Evolutionary conservation across 1,140 invertebrate species (phyloP).

Genomic region (Drosophila mojavensis): DNA sequence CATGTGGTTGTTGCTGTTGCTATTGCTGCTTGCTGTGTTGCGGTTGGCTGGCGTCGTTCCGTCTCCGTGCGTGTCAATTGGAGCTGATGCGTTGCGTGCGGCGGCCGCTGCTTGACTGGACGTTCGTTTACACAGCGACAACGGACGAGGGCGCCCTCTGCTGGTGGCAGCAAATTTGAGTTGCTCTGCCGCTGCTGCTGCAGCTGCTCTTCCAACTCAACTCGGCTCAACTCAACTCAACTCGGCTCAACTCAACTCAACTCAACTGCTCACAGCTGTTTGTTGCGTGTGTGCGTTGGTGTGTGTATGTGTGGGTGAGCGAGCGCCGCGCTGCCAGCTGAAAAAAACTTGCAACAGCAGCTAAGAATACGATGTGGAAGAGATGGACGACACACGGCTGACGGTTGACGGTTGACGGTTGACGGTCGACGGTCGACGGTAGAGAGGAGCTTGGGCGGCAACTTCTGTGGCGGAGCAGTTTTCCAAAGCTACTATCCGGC

Average conservation of each 20-base stretch:
- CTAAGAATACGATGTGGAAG: slow-evolving; percentile 24
- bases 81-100: slow-evolving; percentile 58
- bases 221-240: slow-evolving; percentile 2
- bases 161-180: neutral
- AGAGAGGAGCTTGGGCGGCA: slow-evolving; percentile 54
- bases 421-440: slow-evolving; percentile 32
- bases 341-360: slow-evolving; percentile 24
- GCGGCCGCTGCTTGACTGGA: slow-evolving; percentile 56
- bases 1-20: slow-evolving; percentile 18
- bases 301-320: slow-evolving; percentile 36
- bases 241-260: slow-evolving; percentile 9
- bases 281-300: slow-evolving; percentile 16
- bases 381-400: slow-evolving; percentile 38
- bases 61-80: slow-evolving; percentile 35
- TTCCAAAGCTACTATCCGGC: slow-evolving; percentile 80
- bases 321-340: slow-evolving; percentile 40
- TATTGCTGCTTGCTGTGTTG: slow-evolving; percentile 22
- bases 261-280: slow-evolving; percentile 37
- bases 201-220: slow-evolving; percentile 8
- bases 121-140: neutral
- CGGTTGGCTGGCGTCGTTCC: slow-evolving; percentile 38
- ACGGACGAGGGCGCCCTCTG: slow-evolving; percentile 18
- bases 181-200: slow-evolving; percentile 4
- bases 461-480: slow-evolving; percentile 77
- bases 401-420: slow-evolving; percentile 29